Conservation (phyloP, 1,140 invertebrate species). For the Littorina saxatilis region DNA sequence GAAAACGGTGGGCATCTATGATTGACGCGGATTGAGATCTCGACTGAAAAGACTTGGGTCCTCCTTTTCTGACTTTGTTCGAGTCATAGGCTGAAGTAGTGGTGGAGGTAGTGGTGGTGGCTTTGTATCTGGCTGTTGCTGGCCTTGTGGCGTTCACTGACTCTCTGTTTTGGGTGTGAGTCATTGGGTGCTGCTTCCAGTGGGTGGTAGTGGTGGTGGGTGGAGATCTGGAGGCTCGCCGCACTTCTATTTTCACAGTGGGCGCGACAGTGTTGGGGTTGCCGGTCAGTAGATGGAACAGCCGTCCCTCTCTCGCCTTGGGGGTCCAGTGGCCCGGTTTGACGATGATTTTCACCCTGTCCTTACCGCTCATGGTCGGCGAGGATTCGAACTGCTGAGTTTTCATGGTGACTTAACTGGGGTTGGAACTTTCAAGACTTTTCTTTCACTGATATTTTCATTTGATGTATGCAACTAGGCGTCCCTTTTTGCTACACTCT, state of each 20-base stretch:
- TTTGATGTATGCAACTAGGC: too few relatives aligned
- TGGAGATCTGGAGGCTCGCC: neutral
- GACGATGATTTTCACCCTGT: constrained; percentile 24
- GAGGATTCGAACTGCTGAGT: neutral
- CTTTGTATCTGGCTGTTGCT: too few relatives aligned
- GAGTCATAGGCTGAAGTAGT: too few relatives aligned
- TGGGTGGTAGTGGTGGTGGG: neutral
- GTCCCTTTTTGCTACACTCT: too few relatives aligned
- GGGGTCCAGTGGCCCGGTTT: constrained; percentile 19
- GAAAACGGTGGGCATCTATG: too few relatives aligned
- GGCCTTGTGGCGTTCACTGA: too few relatives aligned
- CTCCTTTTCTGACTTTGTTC: too few relatives aligned
- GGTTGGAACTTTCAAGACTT: too few relatives aligned
- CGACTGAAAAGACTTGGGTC: too few relatives aligned
- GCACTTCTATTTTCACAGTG: constrained; percentile 4
- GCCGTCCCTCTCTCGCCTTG: neutral
- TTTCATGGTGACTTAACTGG: neutral
- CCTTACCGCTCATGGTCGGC: constrained; percentile 8
- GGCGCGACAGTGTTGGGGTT: neutral
- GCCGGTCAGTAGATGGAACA: constrained; percentile 31
- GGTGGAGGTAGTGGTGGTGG: neutral
- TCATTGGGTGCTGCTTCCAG: too few relatives aligned
- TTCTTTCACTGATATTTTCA: neutral
- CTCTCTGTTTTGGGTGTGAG: too few relatives aligned
- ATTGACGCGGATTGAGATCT: too few relatives aligned